Conservation (phyloP, 2,797 vertebrate genomes). For the Bovichtus diacanthus region DNA sequence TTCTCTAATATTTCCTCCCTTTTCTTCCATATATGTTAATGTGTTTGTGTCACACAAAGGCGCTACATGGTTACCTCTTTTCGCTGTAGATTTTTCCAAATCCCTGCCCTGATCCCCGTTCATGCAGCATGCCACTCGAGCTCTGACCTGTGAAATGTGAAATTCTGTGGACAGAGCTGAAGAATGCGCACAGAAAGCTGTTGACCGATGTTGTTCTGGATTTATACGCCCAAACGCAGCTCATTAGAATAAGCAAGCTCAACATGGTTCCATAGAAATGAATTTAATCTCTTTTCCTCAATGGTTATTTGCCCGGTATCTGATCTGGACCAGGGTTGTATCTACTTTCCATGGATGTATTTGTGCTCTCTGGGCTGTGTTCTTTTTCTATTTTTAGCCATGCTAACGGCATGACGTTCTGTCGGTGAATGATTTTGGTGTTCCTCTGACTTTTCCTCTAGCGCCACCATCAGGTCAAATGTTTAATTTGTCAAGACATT, state of each 20-base stretch:
- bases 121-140: slow-evolving; percentile 75
- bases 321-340: slow-evolving; percentile 13
- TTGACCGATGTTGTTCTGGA: slow-evolving; percentile 49
- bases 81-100: slow-evolving; percentile 81
- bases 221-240: background rate
- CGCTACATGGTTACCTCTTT: slow-evolving; percentile 57
- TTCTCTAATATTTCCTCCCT: background rate
- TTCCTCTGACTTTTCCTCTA: too few relatives aligned
- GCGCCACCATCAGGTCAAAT: too few relatives aligned
- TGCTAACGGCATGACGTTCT: background rate
- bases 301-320: slow-evolving; percentile 5
- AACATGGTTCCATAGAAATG: background rate
- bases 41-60: slow-evolving; percentile 60
- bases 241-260: slow-evolving; percentile 9
- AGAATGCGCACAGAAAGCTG: slow-evolving; percentile 66
- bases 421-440: background rate
- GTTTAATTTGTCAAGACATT: too few relatives aligned
- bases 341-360: background rate
- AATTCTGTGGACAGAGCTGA: slow-evolving; percentile 73
- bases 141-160: slow-evolving; percentile 85
- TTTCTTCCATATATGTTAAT: slow-evolving; percentile 28
- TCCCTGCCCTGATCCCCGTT: slow-evolving; percentile 80
- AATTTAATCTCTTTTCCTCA: slow-evolving; percentile 15
- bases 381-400: background rate
- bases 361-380: background rate